phyloP scores from a whole-genome alignment of 2,113 vertebrate species.

The Erinaceus europaeus region DNA sequence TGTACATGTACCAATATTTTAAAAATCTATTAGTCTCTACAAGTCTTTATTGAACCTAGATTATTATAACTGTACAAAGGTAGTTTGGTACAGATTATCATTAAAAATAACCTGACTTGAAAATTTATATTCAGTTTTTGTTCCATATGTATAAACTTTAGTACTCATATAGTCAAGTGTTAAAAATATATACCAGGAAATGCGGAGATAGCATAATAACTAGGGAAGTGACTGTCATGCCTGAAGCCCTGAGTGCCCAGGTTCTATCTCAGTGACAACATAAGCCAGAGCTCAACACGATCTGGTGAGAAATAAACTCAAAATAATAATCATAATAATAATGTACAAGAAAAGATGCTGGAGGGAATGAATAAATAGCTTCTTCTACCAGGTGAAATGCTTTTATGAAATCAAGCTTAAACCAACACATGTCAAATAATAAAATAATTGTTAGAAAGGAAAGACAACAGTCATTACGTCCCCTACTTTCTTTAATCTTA shows the following conservation, averaged over 20 bases:
- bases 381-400: not conserved
- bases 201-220: too few relatives aligned
- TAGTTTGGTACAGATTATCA: conserved; percentile 33
- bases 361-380: not conserved
- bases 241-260: too few relatives aligned
- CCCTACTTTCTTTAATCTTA: not conserved
- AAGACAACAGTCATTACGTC: not conserved
- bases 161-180: not conserved
- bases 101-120: conserved; percentile 40
- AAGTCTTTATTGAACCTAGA: conserved; percentile 62
- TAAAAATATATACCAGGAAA: not conserved
- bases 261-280: too few relatives aligned
- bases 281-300: too few relatives aligned
- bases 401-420: not conserved
- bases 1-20: conserved; percentile 82
- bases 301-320: not conserved
- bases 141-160: not conserved
- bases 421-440: not conserved
- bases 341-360: not conserved
- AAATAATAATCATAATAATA: conserved; percentile 14
- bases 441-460: not conserved
- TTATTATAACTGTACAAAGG: conserved; percentile 66
- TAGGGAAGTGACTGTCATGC: too few relatives aligned
- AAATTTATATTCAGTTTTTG: not conserved
- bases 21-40: conserved; percentile 74